Conservation (phyloP, 2,888 invertebrate genomes). For the Agrochola lychnidis region DNA sequence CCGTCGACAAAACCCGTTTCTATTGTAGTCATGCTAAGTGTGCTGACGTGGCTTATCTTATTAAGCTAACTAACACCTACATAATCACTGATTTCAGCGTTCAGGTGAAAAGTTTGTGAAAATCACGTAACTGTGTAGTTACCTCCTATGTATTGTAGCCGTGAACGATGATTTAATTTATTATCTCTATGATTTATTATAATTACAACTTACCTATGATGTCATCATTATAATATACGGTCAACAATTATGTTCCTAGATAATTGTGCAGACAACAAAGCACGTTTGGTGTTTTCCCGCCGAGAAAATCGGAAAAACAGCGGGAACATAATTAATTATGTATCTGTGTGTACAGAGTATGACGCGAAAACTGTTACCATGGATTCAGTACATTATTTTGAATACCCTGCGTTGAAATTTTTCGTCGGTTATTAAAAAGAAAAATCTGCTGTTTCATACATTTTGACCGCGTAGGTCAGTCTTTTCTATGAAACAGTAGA, state of each 20-base stretch:
- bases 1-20: too few species aligned
- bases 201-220: background rate
- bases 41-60: background rate
- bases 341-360: background rate
- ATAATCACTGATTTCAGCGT: background rate
- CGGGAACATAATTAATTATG: constrained; percentile 6
- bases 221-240: background rate
- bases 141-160: background rate
- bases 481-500: too few species aligned
- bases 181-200: background rate
- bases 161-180: too few species aligned
- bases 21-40: too few species aligned
- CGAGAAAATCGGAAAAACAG: background rate
- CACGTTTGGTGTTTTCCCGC: constrained; percentile 28
- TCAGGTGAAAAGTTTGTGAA: background rate
- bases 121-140: background rate
- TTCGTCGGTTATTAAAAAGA: too few species aligned
- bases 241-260: too few species aligned
- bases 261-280: background rate
- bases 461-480: too few species aligned
- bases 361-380: too few species aligned
- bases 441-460: too few species aligned
- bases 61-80: background rate
- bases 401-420: too few species aligned
- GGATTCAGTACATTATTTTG: too few species aligned